These are phyloP conservation scores for Chironomus riparius DNA, from an alignment of 2,888 invertebrate species.

Conservation along the genomic window DNA sequence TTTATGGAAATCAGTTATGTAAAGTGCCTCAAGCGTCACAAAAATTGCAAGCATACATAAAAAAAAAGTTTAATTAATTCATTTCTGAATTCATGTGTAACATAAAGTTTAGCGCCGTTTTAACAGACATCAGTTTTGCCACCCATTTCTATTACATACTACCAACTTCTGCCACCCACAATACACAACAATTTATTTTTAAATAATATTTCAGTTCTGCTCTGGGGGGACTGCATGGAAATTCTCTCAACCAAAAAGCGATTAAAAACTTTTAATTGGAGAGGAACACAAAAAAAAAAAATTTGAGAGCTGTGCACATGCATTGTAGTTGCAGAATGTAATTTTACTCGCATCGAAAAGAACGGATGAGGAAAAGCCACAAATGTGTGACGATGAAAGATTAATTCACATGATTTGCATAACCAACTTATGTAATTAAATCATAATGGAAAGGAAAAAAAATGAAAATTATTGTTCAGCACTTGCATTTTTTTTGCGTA, in stretches of 20 bases:
- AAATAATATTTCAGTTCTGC: too few relatives aligned
- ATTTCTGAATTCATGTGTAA: slow-evolving; percentile 5
- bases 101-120: not conserved
- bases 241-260: not conserved
- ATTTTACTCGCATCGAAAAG: not conserved
- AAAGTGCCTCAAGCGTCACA: not conserved
- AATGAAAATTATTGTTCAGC: too few relatives aligned
- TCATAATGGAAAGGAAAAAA: not conserved
- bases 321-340: not conserved
- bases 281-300: not conserved
- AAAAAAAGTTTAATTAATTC: slow-evolving; percentile 8
- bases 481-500: too few relatives aligned
- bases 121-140: not conserved
- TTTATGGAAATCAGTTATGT: not conserved
- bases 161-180: not conserved
- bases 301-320: too few relatives aligned
- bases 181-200: too few relatives aligned
- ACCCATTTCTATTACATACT: too few relatives aligned
- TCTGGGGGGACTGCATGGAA: too few relatives aligned
- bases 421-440: not conserved
- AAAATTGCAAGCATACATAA: slow-evolving; percentile 10
- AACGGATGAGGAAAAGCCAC: not conserved
- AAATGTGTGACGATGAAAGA: not conserved
- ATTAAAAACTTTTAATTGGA: slow-evolving; percentile 20
- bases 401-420: slow-evolving; percentile 13